phyloP scores from a whole-genome alignment of 2,797 vertebrate species.

The Tragelaphus oryx region DNA sequence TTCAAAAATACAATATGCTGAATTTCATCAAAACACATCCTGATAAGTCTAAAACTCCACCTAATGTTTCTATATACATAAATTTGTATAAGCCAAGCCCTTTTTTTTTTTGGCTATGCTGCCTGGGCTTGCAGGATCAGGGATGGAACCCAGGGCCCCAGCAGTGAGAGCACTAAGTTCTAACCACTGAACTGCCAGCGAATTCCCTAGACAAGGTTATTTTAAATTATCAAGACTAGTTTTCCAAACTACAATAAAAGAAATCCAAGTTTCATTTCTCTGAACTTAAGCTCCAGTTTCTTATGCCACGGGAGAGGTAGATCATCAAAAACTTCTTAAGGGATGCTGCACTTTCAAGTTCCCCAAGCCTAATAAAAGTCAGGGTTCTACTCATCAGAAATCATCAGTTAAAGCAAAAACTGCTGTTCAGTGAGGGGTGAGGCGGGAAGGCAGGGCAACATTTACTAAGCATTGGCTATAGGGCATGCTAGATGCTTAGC shows the following conservation, averaged over 20 bases:
- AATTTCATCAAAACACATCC: background rate
- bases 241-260: background rate
- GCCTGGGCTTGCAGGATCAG: background rate
- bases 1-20: background rate
- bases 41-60: background rate
- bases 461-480: background rate
- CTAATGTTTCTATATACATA: background rate
- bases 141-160: background rate
- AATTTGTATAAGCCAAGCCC: background rate
- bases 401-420: background rate
- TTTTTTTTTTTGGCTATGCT: background rate
- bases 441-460: background rate
- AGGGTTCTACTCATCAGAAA: background rate
- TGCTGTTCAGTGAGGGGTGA: background rate
- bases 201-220: background rate
- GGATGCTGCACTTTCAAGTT: background rate
- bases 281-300: background rate
- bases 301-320: background rate
- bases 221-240: slow-evolving; percentile 16
- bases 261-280: slow-evolving; percentile 1
- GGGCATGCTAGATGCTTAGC: background rate
- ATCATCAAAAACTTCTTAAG: background rate
- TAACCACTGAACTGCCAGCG: background rate
- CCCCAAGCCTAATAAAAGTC: background rate
- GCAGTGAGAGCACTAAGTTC: background rate